Evolutionary conservation across 92 coral and sea anemone genomes (phyloP).

Genomic region (Porites divaricata): DNA sequence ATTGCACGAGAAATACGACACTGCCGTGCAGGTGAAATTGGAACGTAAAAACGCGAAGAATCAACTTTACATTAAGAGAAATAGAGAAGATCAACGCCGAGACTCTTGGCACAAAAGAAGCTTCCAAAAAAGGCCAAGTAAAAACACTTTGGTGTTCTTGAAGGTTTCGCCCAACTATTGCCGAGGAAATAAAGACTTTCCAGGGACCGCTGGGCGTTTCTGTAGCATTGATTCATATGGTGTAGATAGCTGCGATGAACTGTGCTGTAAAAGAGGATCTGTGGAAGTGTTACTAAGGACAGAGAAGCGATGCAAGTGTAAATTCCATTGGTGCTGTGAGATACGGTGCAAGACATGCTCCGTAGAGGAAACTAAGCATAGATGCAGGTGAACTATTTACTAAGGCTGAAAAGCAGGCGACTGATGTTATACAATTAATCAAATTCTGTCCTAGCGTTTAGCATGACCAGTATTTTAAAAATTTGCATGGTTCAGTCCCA

Average conservation of each 20-base stretch:
- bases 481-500: too few species aligned
- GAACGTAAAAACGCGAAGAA: conserved; percentile 14
- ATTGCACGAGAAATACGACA: conserved; percentile 66
- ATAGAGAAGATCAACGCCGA: conserved; percentile 10
- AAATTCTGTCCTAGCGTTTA: too few species aligned
- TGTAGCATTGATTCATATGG: conserved; percentile 56
- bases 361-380: conserved; percentile 47
- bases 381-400: conserved; percentile 61
- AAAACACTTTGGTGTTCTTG: conserved; percentile 46
- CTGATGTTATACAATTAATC: too few species aligned
- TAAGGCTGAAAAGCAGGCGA: too few species aligned
- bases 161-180: conserved; percentile 70
- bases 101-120: conserved; percentile 12
- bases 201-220: conserved; percentile 64
- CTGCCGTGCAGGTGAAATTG: conserved; percentile 61
- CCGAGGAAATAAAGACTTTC: conserved; percentile 25
- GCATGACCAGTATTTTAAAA: too few species aligned
- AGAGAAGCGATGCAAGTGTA: conserved; percentile 62
- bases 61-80: neutral
- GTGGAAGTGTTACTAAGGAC: conserved; percentile 19
- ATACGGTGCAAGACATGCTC: conserved; percentile 78
- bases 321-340: conserved; percentile 84
- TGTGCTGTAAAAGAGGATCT: conserved; percentile 86
- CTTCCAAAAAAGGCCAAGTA: conserved; percentile 32
- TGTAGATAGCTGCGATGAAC: conserved; percentile 58